phyloP scores from a whole-genome alignment of 2,113 vertebrate species.

The Shinisaurus crocodilurus region DNA sequence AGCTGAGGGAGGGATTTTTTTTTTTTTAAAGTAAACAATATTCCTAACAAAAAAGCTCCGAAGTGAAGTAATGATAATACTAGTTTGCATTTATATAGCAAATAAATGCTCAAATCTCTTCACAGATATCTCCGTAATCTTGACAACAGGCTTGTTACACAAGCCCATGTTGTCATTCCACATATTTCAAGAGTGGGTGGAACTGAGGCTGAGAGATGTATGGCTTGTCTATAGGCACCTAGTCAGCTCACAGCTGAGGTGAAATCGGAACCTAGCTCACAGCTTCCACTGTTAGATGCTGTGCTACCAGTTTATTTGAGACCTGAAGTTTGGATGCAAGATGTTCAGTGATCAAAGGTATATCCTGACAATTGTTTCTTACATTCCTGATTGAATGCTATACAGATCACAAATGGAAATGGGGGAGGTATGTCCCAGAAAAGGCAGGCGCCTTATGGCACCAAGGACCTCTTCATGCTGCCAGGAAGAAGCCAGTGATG shows the following conservation, averaged over 20 bases:
- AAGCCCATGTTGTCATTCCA: background rate
- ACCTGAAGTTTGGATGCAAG: background rate
- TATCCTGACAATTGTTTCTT: background rate
- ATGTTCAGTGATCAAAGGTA: background rate
- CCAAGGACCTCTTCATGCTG: background rate
- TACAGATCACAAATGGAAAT: background rate
- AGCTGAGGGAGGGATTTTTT: background rate
- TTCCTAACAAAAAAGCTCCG: conserved; percentile 11
- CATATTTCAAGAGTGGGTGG: background rate
- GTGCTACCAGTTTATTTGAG: background rate
- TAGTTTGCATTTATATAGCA: background rate
- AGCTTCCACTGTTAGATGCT: background rate
- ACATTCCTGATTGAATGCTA: background rate
- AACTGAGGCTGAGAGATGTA: background rate
- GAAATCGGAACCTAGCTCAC: background rate
- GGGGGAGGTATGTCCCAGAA: background rate
- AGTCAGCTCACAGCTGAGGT: background rate
- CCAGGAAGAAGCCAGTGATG: background rate
- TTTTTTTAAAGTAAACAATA: background rate
- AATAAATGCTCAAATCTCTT: background rate
- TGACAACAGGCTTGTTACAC: background rate
- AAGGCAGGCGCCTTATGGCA: background rate
- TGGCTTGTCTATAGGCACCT: background rate
- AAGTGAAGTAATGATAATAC: background rate
- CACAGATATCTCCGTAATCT: background rate